Evolutionary conservation across 2,888 invertebrate species (phyloP).

Genomic region (Pocota personata): DNA sequence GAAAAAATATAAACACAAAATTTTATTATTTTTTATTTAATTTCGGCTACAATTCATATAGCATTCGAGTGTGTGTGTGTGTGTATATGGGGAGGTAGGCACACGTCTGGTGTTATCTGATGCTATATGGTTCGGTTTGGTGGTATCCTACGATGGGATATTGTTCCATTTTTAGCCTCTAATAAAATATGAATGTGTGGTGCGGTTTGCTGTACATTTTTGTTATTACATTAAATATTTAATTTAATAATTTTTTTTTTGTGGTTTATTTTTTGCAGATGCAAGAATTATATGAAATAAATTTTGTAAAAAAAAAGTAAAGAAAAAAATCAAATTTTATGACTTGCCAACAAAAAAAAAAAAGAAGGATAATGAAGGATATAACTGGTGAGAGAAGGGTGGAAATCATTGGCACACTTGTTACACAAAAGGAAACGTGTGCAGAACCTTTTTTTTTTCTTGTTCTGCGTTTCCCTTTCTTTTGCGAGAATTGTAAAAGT

Average conservation of each 20-base stretch:
- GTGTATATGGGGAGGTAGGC: neutral
- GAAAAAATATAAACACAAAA: slow-evolving; percentile 49
- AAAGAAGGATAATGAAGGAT: slow-evolving; percentile 14
- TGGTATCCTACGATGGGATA: neutral
- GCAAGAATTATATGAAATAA: slow-evolving; percentile 3
- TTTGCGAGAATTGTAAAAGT: neutral
- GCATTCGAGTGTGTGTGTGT: neutral
- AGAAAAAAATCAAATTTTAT: slow-evolving; percentile 25
- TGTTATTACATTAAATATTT: slow-evolving; percentile 50
- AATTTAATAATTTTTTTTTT: slow-evolving; percentile 47
- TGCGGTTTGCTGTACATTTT: slow-evolving; percentile 5
- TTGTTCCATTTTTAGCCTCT: slow-evolving; percentile 23
- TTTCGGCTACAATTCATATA: slow-evolving; percentile 13
- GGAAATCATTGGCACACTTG: slow-evolving; percentile 38
- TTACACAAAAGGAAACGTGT: slow-evolving; percentile 31
- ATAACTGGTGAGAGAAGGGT: neutral
- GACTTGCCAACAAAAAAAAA: neutral
- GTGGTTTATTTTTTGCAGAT: slow-evolving; percentile 14
- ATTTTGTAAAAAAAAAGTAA: neutral
- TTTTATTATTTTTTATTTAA: slow-evolving; percentile 53
- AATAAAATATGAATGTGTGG: slow-evolving; percentile 55
- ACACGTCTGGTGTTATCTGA: neutral
- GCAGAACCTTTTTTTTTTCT: slow-evolving; percentile 9
- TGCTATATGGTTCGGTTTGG: neutral
- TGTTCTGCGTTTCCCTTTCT: neutral